Evolutionary conservation across 2,113 vertebrate genomes (phyloP), one percentile per base, ranked within the genome.

Genomic region (Mionectes macconnelli): DNA sequence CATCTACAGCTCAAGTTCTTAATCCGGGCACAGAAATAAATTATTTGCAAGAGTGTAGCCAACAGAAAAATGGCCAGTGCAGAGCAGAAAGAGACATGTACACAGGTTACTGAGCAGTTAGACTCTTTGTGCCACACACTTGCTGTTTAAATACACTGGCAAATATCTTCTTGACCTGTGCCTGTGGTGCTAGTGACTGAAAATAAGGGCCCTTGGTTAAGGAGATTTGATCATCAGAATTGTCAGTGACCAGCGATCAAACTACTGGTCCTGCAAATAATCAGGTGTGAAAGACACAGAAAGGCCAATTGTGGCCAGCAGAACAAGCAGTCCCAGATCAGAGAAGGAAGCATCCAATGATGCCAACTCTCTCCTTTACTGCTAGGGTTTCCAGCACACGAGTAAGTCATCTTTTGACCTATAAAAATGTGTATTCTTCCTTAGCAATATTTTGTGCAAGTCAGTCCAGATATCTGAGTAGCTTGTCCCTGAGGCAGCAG

Each of bases 21-120:
- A 85, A 92, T 77, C 42, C 16, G 14, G 63, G 67, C 57, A 76
- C 23, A 72, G 45, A 95, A 90, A 85, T 82, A 69, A 83, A 60
- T 10, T 44, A 77, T 81, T 81, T 81, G 33, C 85, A 64, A 64
- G 57, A 35, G 20, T 0, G 0, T 10, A 76, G 69, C 72, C 50
- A 80, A 66, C 37, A 88, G 63, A 76, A 94, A 83, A 90, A 57
- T 2, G 33, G 15, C 7, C 0, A 0, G 57, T 13, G 62, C 0
- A 1, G 22, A 2, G 2, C 37, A 62, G 62, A 66, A 69, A 66
- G 67, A 80, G n/a, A 20, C 79, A 92, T 2, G 5, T 21, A 50
- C 23, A 45, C n/a, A 69, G 75, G 83, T 69, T 94, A 77, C 63
- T 53, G 59, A 86, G 88, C 79, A 77, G 59, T n/a, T 2, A 73